Percentiles rank a stretch among this genome's conserved stretches.
phyloP scores from a whole-genome alignment of 2,888 invertebrate genomes.

The Diachrysia chrysitis region DNA sequence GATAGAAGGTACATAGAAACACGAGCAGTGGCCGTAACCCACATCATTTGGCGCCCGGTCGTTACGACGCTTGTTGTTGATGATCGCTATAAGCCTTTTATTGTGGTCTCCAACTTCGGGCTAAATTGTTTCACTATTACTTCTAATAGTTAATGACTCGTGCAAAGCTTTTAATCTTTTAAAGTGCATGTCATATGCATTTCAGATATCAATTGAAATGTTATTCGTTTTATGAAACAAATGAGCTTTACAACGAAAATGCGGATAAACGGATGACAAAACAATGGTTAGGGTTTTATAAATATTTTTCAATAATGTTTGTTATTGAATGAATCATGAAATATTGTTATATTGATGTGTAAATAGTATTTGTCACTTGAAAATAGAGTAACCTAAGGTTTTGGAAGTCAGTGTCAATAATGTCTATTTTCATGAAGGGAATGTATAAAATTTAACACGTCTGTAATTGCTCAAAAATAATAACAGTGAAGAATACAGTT shows the following conservation, averaged over 20 bases:
- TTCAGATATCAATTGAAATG: constrained; percentile 15
- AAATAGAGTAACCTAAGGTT: constrained; percentile 36
- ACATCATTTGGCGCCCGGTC: constrained; percentile 74
- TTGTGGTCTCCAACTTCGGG: constrained; percentile 68
- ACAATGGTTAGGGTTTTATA: constrained; percentile 22
- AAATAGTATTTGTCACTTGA: constrained; percentile 32
- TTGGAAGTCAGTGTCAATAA: constrained; percentile 17
- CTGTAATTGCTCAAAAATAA: constrained; percentile 31
- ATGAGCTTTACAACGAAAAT: constrained; percentile 27
- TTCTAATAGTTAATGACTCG: constrained; percentile 49
- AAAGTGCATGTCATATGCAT: constrained; percentile 21
- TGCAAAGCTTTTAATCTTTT: constrained; percentile 48
- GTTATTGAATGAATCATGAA: constrained; percentile 48
- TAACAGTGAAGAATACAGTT: constrained; percentile 39
- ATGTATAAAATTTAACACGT: constrained; percentile 13
- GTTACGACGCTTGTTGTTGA: constrained; percentile 74
- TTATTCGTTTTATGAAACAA: constrained; percentile 32
- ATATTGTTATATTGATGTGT: constrained; percentile 55
- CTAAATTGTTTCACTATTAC: constrained; percentile 60
- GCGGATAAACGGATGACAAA: constrained; percentile 26
- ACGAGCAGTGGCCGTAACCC: constrained; percentile 71
- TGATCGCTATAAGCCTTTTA: constrained; percentile 76
- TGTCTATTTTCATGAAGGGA: constrained; percentile 14
- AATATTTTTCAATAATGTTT: constrained; percentile 27
- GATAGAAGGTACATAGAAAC: constrained; percentile 69